A percentile compares a stretch with the other conserved stretches of the same genome.
These are phyloP conservation scores for Mormyrus lacerda DNA, from an alignment of 2,113 vertebrate genomes.

Conservation along the genomic window DNA sequence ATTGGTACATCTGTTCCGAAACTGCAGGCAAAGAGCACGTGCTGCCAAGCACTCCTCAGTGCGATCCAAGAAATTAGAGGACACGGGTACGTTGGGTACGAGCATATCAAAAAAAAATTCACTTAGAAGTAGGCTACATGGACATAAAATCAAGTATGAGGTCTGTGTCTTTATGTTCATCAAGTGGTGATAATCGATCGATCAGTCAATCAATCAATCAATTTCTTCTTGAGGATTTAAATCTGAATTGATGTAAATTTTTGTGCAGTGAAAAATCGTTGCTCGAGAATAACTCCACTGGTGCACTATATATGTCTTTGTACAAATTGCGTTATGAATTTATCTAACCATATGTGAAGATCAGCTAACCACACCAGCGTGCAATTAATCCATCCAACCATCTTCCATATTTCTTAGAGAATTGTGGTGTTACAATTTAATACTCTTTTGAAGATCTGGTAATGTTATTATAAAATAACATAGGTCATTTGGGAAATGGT, in stretches of 20 bases:
- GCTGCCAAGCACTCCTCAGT: neutral
- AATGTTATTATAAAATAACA: neutral
- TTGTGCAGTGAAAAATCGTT: neutral
- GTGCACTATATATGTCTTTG: neutral
- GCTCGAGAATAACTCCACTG: neutral
- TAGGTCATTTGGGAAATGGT: neutral
- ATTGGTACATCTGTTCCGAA: neutral
- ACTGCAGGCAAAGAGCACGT: neutral
- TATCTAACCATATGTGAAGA: neutral
- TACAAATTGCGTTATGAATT: neutral
- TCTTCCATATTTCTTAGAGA: neutral
- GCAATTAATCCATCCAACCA: neutral
- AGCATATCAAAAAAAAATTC: neutral
- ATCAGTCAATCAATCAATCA: neutral
- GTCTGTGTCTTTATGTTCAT: neutral
- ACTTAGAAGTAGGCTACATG: neutral
- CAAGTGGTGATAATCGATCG: neutral
- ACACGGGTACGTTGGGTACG: neutral
- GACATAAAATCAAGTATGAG: neutral
- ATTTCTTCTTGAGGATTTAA: neutral
- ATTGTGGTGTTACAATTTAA: neutral
- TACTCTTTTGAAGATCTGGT: neutral
- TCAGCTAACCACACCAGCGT: neutral
- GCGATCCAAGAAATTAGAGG: neutral
- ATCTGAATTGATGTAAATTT: neutral